These are phyloP conservation scores for Nebria brevicollis DNA, from an alignment of 2,888 invertebrate species.

Conservation along the genomic window DNA sequence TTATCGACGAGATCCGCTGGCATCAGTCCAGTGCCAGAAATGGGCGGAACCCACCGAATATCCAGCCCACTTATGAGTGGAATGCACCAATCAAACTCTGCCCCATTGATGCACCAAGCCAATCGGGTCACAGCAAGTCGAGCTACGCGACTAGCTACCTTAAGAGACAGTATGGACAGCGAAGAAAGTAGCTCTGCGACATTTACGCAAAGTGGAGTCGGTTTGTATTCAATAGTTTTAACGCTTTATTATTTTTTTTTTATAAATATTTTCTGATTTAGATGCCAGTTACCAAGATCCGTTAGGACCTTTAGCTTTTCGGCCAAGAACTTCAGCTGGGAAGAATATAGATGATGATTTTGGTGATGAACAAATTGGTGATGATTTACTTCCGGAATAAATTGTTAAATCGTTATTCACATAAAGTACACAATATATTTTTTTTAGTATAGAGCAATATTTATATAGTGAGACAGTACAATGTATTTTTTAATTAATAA, in stretches of 20 bases:
- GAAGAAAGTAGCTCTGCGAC: conserved; percentile 33
- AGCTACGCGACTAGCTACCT: conserved; percentile 36
- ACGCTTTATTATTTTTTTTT: conserved; percentile 41
- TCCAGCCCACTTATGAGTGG: conserved; percentile 15
- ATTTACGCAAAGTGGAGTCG: conserved; percentile 31
- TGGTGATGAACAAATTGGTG: conserved; percentile 78
- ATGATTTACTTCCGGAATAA: conserved; percentile 78
- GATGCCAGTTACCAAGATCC: conserved; percentile 68
- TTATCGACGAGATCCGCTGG: conserved; percentile 68
- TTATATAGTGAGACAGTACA: background rate
- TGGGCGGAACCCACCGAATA: conserved; percentile 19
- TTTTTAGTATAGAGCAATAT: background rate
- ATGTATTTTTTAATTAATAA: background rate
- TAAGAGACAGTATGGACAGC: conserved; percentile 39
- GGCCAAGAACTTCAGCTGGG: conserved; percentile 68
- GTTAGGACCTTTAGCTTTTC: conserved; percentile 67
- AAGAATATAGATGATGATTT: conserved; percentile 73
- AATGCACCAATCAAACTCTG: conserved; percentile 18
- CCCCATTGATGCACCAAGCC: conserved; percentile 19
- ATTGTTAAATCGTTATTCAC: conserved; percentile 23
- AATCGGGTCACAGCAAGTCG: conserved; percentile 26
- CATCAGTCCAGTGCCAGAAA: conserved; percentile 57
- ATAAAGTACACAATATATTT: background rate
- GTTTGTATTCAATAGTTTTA: conserved; percentile 8
- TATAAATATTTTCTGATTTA: conserved; percentile 52